A percentile compares a stretch with the other conserved stretches of the same genome.
phyloP scores from a whole-genome alignment of 2,888 invertebrate genomes.

The Apamea crenata region DNA sequence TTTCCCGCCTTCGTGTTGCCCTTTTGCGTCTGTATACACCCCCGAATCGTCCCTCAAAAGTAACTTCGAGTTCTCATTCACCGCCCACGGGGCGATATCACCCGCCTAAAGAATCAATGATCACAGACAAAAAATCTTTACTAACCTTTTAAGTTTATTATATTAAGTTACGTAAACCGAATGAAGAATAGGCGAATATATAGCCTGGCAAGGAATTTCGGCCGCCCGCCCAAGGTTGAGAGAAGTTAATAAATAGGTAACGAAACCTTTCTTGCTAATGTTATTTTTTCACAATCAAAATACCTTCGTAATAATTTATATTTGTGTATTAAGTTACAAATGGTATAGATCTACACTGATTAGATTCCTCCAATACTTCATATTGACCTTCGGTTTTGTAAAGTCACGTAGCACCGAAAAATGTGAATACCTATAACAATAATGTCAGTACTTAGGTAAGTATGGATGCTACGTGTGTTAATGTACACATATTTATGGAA shows the following conservation, averaged over 20 bases:
- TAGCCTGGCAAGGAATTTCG: slow-evolving; percentile 42
- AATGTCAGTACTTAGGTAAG: slow-evolving; percentile 53
- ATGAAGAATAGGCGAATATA: slow-evolving; percentile 8
- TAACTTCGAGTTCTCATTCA: slow-evolving; percentile 4
- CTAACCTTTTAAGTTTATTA: slow-evolving; percentile 9
- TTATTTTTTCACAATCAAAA: slow-evolving; percentile 58
- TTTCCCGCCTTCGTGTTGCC: slow-evolving; percentile 50
- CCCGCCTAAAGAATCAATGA: slow-evolving; percentile 28
- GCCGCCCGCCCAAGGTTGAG: slow-evolving; percentile 54
- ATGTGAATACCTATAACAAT: slow-evolving; percentile 53
- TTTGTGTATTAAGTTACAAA: slow-evolving; percentile 48
- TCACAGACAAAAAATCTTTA: slow-evolving; percentile 19
- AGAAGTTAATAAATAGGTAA: slow-evolving; percentile 51
- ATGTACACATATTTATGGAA: slow-evolving; percentile 68
- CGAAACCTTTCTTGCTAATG: slow-evolving; percentile 53
- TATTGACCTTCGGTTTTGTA: slow-evolving; percentile 60
- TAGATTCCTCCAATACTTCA: slow-evolving; percentile 63
- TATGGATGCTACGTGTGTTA: slow-evolving; percentile 70
- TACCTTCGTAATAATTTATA: slow-evolving; percentile 58
- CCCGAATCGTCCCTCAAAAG: slow-evolving; percentile 26
- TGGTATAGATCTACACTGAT: slow-evolving; percentile 62
- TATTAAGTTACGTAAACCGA: slow-evolving; percentile 15
- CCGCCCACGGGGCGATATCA: slow-evolving; percentile 42
- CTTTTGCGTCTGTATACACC: slow-evolving; percentile 48
- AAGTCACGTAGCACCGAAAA: slow-evolving; percentile 68